Percentiles rank a stretch among this genome's conserved stretches.
These are phyloP conservation scores for Callorhinus ursinus DNA, from an alignment of 2,113 vertebrate species.

Conservation along the genomic window DNA sequence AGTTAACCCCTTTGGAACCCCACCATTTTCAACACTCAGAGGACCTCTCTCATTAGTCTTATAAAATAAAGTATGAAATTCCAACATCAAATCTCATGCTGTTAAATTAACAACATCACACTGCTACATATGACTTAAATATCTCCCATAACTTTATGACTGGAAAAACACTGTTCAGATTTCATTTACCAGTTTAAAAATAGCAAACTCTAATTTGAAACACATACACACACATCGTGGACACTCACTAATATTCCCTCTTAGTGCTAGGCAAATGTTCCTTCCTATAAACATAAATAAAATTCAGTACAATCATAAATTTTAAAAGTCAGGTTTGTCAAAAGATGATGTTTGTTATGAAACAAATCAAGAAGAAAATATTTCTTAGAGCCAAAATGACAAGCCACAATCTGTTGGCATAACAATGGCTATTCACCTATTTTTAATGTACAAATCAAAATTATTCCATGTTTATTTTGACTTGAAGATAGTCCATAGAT, in stretches of 20 bases:
- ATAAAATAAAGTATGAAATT: conserved; percentile 74
- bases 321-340: conserved; percentile 81
- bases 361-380: conserved; percentile 70
- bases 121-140: conserved; percentile 74
- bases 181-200: conserved; percentile 89
- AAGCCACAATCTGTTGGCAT: conserved; percentile 48
- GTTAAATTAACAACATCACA: conserved; percentile 78
- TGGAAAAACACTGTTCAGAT: conserved; percentile 87
- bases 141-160: conserved; percentile 83
- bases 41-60: conserved; percentile 47
- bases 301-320: conserved; percentile 70
- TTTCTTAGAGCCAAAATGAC: conserved; percentile 68
- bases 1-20: conserved; percentile 76
- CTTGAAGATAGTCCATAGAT: conserved; percentile 33
- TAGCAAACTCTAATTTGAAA: conserved; percentile 85
- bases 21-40: conserved; percentile 47
- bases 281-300: conserved; percentile 80
- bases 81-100: conserved; percentile 63
- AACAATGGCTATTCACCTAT: conserved; percentile 58
- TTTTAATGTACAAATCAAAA: conserved; percentile 59
- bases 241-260: conserved; percentile 70
- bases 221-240: conserved; percentile 81
- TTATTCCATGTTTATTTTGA: conserved; percentile 43
- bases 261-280: conserved; percentile 74
- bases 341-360: conserved; percentile 73